Conservation (phyloP, 1,140 invertebrate species). For the Dendrolimus kikuchii region DNA sequence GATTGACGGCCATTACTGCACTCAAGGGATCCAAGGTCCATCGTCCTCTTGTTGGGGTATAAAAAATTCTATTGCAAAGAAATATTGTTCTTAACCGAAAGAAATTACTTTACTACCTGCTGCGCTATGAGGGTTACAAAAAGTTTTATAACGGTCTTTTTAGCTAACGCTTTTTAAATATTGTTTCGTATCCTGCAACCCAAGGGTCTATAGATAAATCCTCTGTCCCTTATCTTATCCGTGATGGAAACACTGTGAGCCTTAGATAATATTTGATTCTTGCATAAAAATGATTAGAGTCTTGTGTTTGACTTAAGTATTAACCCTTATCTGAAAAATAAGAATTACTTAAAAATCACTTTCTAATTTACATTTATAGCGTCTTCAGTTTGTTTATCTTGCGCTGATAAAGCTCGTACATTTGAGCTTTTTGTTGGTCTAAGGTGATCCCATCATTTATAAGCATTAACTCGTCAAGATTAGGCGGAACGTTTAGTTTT, state of each 20-base stretch:
- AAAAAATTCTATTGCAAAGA: slow-evolving; percentile 30
- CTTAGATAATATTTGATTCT: slow-evolving; percentile 33
- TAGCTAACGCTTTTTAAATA: slow-evolving; percentile 40
- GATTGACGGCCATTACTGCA: slow-evolving; percentile 28
- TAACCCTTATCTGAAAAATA: background rate
- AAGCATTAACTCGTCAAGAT: too few species aligned
- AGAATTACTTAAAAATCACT: background rate
- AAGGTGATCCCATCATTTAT: too few species aligned
- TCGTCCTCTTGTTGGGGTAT: slow-evolving; percentile 23
- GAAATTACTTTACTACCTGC: slow-evolving; percentile 37
- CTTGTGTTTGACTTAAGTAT: background rate
- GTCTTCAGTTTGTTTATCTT: too few species aligned
- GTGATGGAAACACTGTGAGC: slow-evolving; percentile 23
- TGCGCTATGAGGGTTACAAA: slow-evolving; percentile 31
- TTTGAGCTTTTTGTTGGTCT: too few species aligned
- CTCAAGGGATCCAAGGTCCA: slow-evolving; percentile 12
- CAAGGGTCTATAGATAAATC: slow-evolving; percentile 38
- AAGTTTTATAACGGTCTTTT: slow-evolving; percentile 34
- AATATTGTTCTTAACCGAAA: slow-evolving; percentile 28
- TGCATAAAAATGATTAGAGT: slow-evolving; percentile 13
- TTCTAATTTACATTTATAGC: too few species aligned
- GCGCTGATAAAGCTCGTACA: too few species aligned
- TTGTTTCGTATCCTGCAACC: slow-evolving; percentile 29
- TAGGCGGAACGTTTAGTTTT: too few species aligned
- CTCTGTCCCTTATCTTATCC: slow-evolving; percentile 47